Evolutionary conservation across 2,888 invertebrate genomes (phyloP).

Genomic region (Eupithecia pulchellata): DNA sequence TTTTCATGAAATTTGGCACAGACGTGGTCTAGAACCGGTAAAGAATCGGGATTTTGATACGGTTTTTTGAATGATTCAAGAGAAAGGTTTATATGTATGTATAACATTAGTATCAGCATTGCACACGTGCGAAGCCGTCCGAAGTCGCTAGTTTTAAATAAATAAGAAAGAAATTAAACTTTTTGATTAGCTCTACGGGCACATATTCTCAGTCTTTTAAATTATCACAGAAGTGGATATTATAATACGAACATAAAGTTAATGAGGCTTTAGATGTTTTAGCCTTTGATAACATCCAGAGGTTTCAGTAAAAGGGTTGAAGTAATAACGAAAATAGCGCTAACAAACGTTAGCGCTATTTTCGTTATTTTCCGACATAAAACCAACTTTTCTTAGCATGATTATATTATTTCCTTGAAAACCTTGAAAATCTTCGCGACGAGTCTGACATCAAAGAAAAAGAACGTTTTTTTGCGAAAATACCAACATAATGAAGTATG

Average conservation of each 20-base stretch:
- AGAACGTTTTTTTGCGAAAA: slow-evolving; percentile 54
- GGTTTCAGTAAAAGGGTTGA: slow-evolving; percentile 53
- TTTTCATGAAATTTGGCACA: no score
- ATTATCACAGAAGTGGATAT: not conserved
- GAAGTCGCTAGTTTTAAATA: no score
- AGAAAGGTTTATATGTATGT: no score
- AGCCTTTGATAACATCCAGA: slow-evolving; percentile 49
- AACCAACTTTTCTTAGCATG: slow-evolving; percentile 46
- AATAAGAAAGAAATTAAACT: no score
- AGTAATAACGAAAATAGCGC: slow-evolving; percentile 57
- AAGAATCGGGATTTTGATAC: no score
- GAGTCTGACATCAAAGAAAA: slow-evolving; percentile 59
- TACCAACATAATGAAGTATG: slow-evolving; percentile 22
- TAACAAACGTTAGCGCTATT: slow-evolving; percentile 54
- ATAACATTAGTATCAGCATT: no score
- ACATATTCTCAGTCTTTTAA: not conserved
- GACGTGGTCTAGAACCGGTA: no score
- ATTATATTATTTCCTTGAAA: slow-evolving; percentile 51
- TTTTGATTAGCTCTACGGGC: no score
- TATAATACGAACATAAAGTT: not conserved
- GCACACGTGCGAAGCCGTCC: no score
- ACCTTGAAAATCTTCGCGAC: slow-evolving; percentile 50
- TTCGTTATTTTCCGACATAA: slow-evolving; percentile 59
- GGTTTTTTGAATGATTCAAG: no score
- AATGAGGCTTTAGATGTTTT: slow-evolving; percentile 34